Conservation (phyloP, 1,140 invertebrate species). For the Neoseiulus cucumeris region DNA sequence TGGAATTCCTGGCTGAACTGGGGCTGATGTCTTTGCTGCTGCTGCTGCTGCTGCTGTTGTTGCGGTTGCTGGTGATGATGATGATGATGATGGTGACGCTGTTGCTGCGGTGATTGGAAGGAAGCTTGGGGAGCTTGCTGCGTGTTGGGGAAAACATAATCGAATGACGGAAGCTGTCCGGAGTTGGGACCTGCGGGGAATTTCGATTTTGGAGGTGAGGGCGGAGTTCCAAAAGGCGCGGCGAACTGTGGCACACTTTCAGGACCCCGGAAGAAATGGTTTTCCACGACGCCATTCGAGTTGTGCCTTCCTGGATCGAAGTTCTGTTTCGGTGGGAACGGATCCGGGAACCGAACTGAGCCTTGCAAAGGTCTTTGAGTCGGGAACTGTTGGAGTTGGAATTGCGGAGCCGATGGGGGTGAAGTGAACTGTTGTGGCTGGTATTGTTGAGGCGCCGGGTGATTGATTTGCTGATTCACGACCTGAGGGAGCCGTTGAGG, state of each 20-base stretch:
- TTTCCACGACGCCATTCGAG: neutral
- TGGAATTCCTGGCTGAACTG: neutral
- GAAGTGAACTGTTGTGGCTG: too few species aligned
- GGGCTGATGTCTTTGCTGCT: neutral
- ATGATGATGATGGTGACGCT: neutral
- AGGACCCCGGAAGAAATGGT: neutral
- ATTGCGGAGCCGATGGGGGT: neutral
- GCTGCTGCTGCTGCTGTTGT: neutral
- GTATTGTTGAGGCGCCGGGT: neutral
- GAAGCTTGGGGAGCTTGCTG: neutral
- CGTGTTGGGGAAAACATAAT: neutral
- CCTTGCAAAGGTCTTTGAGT: neutral
- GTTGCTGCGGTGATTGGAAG: neutral
- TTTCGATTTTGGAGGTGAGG: neutral
- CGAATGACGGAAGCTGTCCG: neutral
- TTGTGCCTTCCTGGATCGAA: neutral
- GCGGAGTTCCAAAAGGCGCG: neutral
- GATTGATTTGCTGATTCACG: neutral
- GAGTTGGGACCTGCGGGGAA: neutral
- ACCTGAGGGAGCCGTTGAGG: neutral
- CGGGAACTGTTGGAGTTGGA: neutral
- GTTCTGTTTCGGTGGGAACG: neutral
- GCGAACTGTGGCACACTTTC: neutral
- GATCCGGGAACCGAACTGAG: neutral
- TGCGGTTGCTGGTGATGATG: neutral